Evolutionary conservation across 2,888 invertebrate genomes (phyloP), one percentile per base, ranked within the genome.

Genomic region (Andrena dorsata): DNA sequence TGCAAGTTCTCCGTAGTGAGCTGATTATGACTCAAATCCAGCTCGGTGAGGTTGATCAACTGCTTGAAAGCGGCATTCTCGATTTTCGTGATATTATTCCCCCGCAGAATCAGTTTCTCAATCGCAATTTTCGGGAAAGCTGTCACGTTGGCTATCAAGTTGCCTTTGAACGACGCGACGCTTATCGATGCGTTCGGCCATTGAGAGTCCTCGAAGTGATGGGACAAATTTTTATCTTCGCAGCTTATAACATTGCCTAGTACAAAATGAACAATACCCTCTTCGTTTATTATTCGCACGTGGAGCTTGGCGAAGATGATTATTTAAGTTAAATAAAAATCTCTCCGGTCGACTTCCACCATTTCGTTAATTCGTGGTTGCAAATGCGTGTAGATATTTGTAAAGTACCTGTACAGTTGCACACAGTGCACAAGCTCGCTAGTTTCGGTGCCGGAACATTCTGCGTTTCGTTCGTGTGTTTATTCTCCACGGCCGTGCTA

Each of bases 11-110:
- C 95, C 0, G 95, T 93, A 0, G 95, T 95, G 28, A 98, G 93
- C 61, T 95, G 94, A 87, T 98, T 98, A 80, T 96, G 92, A 76
- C 97, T 97, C 82, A 98, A 93, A 92, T 97, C 96, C 63, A 98
- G 90, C 2, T 95, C 95, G 0, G 94, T 94, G 92, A 98, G 94
- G 63, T 95, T 94, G 6, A 97, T 92, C 8, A 97, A 92, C 80
- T 96, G 95, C 78, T 94, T 94, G 91, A 98, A 98, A 23, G 96
- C 96, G 0, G 94, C 95, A 16, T 95, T 93, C 6, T 95, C 95
- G 65, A 98, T 96, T 8, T 90, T 92, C 4, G 94, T 94, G n/a
- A 98, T 96, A 60, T 94, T 94, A 92, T 97, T 97, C 70, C 95
- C 92, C 0, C 95, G 95, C 6, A 97, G 94, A 88, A 96, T 96